Evolutionary conservation across 2,888 invertebrate species (phyloP).

Genomic region (Glyphotaelius pellucidus): DNA sequence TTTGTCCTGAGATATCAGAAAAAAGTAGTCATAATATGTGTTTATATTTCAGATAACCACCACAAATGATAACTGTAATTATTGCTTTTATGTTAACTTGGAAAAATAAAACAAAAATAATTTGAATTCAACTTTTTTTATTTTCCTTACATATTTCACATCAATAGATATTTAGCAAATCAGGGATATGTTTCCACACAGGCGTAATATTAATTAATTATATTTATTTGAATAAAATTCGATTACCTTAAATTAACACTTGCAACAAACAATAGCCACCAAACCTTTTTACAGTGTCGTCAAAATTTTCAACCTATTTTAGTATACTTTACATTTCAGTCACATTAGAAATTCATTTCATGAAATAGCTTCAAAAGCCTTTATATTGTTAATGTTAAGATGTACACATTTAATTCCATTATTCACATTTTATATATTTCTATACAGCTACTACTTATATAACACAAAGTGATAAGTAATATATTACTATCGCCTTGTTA

Average conservation of each 20-base stretch:
- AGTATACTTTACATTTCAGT: slow-evolving; percentile 41
- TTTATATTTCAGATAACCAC: neutral
- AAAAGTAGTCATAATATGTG: neutral
- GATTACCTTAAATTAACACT: neutral
- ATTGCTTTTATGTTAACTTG: neutral
- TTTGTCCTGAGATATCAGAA: neutral
- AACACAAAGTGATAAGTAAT: slow-evolving; percentile 3
- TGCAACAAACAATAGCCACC: neutral
- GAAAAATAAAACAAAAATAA: slow-evolving; percentile 20
- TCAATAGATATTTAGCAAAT: slow-evolving; percentile 21
- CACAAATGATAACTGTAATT: neutral
- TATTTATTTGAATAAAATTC: neutral
- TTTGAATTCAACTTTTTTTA: slow-evolving; percentile 7
- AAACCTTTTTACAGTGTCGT: slow-evolving; percentile 12
- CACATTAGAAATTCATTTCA: slow-evolving; percentile 43
- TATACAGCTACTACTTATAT: neutral
- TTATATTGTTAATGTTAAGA: slow-evolving; percentile 5
- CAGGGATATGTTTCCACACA: slow-evolving; percentile 30
- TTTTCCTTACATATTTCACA: slow-evolving; percentile 10
- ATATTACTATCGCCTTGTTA: neutral
- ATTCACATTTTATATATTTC: neutral
- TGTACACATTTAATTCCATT: neutral
- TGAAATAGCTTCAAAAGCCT: slow-evolving; percentile 43
- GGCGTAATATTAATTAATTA: neutral
- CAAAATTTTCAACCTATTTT: neutral